These are phyloP conservation scores for Halcyon malimbica DNA, from an alignment of 2,113 vertebrate genomes.

Conservation along the genomic window DNA sequence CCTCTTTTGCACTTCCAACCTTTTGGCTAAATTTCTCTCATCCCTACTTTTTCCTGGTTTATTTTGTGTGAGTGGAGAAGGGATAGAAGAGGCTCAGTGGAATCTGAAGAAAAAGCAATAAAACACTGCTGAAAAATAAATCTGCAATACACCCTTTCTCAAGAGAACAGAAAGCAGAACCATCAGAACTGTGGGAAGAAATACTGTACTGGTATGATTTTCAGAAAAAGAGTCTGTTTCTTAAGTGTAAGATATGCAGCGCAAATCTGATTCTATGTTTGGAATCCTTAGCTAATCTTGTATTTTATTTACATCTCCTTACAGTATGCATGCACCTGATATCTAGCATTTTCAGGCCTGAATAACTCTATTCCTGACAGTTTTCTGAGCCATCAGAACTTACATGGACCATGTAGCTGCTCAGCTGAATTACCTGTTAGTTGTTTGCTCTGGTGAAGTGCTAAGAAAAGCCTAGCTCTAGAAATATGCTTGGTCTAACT, in stretches of 20 bases:
- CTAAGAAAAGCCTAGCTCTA: not conserved
- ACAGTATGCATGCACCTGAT: not conserved
- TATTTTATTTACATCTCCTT: not conserved
- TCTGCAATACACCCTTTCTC: not conserved
- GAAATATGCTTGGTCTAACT: not conserved
- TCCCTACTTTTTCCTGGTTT: not conserved
- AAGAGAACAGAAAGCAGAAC: not conserved
- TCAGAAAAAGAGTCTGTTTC: not conserved
- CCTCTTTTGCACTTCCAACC: not conserved
- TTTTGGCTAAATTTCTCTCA: not conserved
- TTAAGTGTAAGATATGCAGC: not conserved
- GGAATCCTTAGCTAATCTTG: not conserved
- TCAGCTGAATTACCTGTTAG: not conserved
- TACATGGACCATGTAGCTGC: not conserved
- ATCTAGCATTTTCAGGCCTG: not conserved
- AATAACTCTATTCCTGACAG: not conserved
- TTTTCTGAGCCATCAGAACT: not conserved
- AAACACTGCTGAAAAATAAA: not conserved
- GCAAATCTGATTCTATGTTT: not conserved
- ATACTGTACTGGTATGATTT: not conserved
- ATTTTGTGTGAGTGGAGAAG: not conserved
- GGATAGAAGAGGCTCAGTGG: not conserved
- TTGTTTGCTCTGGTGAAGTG: not conserved
- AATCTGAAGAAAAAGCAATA: not conserved
- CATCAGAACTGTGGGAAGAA: not conserved